These are phyloP conservation scores for Macaria liturata DNA, from an alignment of 2,888 invertebrate genomes.

Conservation along the genomic window DNA sequence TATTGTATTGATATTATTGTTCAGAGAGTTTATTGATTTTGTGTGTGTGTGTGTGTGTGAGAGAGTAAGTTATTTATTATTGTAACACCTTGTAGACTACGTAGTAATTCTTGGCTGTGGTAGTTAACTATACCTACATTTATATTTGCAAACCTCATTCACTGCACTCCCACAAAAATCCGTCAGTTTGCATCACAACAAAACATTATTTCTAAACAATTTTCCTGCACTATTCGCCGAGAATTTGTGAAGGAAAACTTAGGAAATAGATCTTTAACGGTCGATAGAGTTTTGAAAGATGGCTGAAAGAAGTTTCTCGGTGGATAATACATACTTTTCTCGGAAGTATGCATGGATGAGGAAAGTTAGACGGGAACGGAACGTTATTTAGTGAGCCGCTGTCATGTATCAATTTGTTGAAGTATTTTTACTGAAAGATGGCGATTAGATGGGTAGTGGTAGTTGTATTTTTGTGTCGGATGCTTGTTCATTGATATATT, in stretches of 20 bases:
- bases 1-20: too few species aligned
- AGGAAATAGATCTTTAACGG: constrained; percentile 64
- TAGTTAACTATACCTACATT: too few species aligned
- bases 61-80: too few species aligned
- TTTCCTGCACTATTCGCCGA: constrained; percentile 29
- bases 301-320: constrained; percentile 49
- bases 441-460: too few species aligned
- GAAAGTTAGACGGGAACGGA: constrained; percentile 37
- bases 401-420: constrained; percentile 7
- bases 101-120: too few species aligned
- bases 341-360: constrained; percentile 47
- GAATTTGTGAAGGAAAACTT: constrained; percentile 43
- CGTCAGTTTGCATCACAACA: constrained; percentile 30
- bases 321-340: constrained; percentile 54
- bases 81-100: too few species aligned
- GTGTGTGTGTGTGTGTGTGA: too few species aligned
- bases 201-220: constrained; percentile 41
- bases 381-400: constrained; percentile 9
- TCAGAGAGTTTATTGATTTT: too few species aligned
- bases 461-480: too few species aligned
- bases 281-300: constrained; percentile 65
- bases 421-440: background rate
- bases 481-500: too few species aligned
- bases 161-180: constrained; percentile 1
- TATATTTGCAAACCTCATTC: constrained; percentile 3